Evolutionary conservation across 2,113 vertebrate species (phyloP), one percentile per base, ranked within the genome.

Genomic region (Pygoscelis adeliae): DNA sequence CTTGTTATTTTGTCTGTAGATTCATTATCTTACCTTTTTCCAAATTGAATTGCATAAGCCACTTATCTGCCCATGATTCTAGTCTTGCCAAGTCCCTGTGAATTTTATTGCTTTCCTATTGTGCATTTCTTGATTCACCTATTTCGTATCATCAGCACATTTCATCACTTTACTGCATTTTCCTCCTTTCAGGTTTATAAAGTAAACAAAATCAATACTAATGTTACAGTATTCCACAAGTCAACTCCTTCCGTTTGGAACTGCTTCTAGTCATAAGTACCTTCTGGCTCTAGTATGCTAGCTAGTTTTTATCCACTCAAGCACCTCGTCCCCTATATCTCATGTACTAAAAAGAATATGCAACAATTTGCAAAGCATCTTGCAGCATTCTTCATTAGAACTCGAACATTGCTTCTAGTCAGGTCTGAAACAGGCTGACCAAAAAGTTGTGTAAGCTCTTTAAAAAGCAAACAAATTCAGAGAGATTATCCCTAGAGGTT

Each of bases 141-240:
- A 38, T 89, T 98, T 89, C 4, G 5, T 91, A 30, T 65, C 49
- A 87, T 94, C 88, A 97, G 89, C 93, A 91, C 89, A 93, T 97
- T 98, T 96, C 76, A 84, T 61, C n/a, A 21, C 55, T 74, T 95
- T 50, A 20, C 82, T 91, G 55, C 77, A 34, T 91, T 94, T 94
- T 85, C 52, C 44, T 95, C 44, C 71, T 93, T 95, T 87, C 47
- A 72, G 65, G 61, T 91, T 94, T 95, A 86, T 94, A 89, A 94
- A 95, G 67, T 74, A 93, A 97, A 95, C 84, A 92, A 86, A 96
- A 98, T 98, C 97, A 97, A 96, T 98, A 96, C 91, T 71, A 66
- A 90, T 34, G 38, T 87, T 90, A 53, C 2, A 14, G 84, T 49
- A 62, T 32, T 87, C 79, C 84, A 80, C 82, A 84, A 87, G 90